Evolutionary conservation across 2,113 vertebrate genomes (phyloP).

Genomic region (Corythaixoides concolor): DNA sequence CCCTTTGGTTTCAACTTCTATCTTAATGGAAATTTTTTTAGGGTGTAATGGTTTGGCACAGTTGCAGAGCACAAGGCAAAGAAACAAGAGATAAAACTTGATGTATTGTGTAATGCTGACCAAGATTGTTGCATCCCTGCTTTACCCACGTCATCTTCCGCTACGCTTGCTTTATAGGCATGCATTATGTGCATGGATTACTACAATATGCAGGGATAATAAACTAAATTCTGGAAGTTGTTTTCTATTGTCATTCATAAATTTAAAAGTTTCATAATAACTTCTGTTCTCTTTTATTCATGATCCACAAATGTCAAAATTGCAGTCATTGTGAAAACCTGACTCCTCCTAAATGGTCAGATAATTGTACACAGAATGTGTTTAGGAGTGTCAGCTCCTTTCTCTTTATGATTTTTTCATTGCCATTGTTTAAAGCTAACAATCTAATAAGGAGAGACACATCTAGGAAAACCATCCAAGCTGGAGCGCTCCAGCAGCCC

Average conservation of each 20-base stretch:
- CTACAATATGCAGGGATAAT: neutral
- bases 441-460: neutral
- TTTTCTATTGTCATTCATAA: neutral
- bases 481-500: neutral
- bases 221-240: neutral
- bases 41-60: neutral
- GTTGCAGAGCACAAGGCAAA: neutral
- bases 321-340: neutral
- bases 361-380: neutral
- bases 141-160: neutral
- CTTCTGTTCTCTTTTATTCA: neutral
- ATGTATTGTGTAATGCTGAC: neutral
- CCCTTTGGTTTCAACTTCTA: slow-evolving; percentile 9
- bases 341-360: neutral
- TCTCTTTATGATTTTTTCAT: neutral
- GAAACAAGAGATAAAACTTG: neutral
- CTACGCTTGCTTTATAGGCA: neutral
- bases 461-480: neutral
- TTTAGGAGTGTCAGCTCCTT: neutral
- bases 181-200: neutral
- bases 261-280: neutral
- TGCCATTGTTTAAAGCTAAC: neutral
- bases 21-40: neutral
- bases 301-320: neutral
- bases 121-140: neutral